Evolutionary conservation across 2,113 vertebrate genomes (phyloP).

Genomic region (Lophotis ruficrista): DNA sequence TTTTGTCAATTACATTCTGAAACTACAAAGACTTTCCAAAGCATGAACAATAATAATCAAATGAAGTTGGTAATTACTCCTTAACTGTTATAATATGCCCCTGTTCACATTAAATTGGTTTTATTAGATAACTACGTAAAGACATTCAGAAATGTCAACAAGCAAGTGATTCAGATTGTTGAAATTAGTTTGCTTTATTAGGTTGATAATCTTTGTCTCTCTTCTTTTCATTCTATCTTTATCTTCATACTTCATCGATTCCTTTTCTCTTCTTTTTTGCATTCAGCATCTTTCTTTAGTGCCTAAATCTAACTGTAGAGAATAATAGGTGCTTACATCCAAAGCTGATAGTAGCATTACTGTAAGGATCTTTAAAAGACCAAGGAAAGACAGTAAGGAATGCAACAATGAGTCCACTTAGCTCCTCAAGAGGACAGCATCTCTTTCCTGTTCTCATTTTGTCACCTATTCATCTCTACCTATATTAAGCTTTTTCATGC

Average conservation of each 20-base stretch:
- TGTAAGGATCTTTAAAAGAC: neutral
- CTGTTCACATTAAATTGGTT: constrained; percentile 2
- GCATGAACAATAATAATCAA: constrained; percentile 8
- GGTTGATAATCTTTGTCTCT: neutral
- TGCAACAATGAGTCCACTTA: neutral
- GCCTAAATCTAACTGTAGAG: neutral
- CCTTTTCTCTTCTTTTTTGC: neutral
- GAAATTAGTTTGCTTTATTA: constrained; percentile 28
- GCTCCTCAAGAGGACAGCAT: neutral
- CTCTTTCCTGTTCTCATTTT: neutral
- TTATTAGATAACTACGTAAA: constrained; percentile 30
- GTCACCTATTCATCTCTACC: constrained; percentile 1
- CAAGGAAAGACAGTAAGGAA: neutral
- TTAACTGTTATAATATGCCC: neutral
- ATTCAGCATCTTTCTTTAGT: neutral
- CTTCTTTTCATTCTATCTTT: neutral
- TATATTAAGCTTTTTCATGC: neutral
- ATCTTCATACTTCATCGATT: neutral
- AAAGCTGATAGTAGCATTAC: neutral
- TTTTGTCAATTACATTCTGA: constrained; percentile 14
- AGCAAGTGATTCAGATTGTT: neutral
- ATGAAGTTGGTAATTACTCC: neutral
- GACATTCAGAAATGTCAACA: constrained; percentile 30
- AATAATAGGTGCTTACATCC: neutral
- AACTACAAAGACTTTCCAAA: neutral